A percentile compares a stretch with the other conserved stretches of the same genome.
Evolutionary conservation across 1,140 invertebrate genomes (phyloP).

Genomic region (Drosophila chauvacae): DNA sequence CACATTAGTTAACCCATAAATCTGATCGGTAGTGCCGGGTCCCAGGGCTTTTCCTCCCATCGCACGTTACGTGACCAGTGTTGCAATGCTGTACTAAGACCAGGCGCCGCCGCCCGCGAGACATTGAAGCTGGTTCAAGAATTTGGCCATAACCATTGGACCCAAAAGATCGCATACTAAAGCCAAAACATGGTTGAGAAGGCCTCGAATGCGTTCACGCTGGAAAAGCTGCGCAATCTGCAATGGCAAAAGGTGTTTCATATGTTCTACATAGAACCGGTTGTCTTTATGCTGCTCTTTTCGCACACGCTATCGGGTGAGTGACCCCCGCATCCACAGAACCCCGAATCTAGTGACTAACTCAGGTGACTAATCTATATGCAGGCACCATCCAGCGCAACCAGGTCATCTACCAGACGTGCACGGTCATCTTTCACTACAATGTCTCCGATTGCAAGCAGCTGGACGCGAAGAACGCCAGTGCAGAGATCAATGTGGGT

Average conservation of each 20-base stretch:
- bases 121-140: conserved; percentile 25
- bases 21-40: conserved; percentile 15
- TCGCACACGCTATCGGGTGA: conserved; percentile 79
- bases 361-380: conserved; percentile 6
- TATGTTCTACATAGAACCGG: conserved; percentile 82
- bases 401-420: conserved; percentile 86
- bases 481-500: conserved; percentile 84
- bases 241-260: conserved; percentile 75
- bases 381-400: conserved; percentile 86
- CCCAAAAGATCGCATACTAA: background rate
- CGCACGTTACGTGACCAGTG: conserved; percentile 37
- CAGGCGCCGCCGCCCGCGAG: background rate
- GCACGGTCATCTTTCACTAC: conserved; percentile 84
- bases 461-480: conserved; percentile 85
- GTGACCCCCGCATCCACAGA: conserved; percentile 14
- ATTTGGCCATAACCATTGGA: conserved; percentile 11
- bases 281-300: conserved; percentile 79
- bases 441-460: conserved; percentile 85
- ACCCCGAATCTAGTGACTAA: background rate
- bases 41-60: conserved; percentile 10
- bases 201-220: conserved; percentile 40
- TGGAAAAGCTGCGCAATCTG: conserved; percentile 55
- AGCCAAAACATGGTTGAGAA: conserved; percentile 71
- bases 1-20: conserved; percentile 31
- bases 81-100: conserved; percentile 25